Evolutionary conservation across 2,113 vertebrate species (phyloP).

Genomic region (Scartelaos histophorus): DNA sequence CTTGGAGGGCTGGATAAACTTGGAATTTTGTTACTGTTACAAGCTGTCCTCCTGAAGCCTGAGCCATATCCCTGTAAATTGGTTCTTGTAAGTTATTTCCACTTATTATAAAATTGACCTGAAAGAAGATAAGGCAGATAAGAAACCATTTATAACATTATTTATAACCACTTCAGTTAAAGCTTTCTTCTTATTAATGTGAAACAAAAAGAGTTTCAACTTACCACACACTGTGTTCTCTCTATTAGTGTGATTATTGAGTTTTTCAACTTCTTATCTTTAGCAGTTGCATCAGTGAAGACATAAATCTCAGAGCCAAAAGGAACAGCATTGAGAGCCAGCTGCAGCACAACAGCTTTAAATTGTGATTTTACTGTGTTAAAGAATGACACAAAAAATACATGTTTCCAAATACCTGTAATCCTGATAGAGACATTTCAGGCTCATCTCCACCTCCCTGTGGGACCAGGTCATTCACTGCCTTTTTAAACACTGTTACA

Average conservation of each 20-base stretch:
- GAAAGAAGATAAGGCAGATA: neutral
- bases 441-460: neutral
- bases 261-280: slow-evolving; percentile 25
- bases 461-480: neutral
- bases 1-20: slow-evolving; percentile 10
- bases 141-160: neutral
- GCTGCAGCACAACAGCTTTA: slow-evolving; percentile 6
- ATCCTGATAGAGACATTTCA: slow-evolving; percentile 5
- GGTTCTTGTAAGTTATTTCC: neutral
- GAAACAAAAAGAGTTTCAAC: neutral
- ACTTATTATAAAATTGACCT: slow-evolving; percentile 48
- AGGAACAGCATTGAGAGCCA: slow-evolving; percentile 37
- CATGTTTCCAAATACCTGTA: slow-evolving; percentile 2
- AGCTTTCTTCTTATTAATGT: neutral
- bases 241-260: slow-evolving; percentile 32
- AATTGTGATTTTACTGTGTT: neutral
- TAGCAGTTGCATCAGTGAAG: slow-evolving; percentile 46
- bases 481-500: neutral
- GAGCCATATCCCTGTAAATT: slow-evolving; percentile 43
- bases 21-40: slow-evolving; percentile 30
- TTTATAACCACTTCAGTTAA: neutral
- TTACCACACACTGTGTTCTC: slow-evolving; percentile 31
- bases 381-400: neutral
- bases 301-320: slow-evolving; percentile 47
- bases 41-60: slow-evolving; percentile 42